A percentile compares a stretch with the other conserved stretches of the same genome.
Conservation (phyloP, 2,797 vertebrate species). For the Siniperca undulata region DNA sequence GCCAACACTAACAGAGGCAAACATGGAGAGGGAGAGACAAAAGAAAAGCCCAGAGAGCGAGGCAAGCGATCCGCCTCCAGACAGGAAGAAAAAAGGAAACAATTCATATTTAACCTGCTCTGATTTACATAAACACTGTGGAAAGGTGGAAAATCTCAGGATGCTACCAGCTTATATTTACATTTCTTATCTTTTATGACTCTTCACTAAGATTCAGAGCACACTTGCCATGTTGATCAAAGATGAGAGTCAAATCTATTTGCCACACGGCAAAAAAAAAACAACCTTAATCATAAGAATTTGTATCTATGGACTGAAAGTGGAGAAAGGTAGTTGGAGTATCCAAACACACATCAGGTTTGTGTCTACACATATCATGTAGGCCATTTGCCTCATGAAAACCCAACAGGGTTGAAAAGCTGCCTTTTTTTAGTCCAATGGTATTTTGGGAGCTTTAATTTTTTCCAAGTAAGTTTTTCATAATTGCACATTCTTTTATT, state of each 20-base stretch:
- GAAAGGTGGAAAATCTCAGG: not conserved
- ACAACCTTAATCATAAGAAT: not conserved
- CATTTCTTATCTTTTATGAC: not conserved
- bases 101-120: slow-evolving; percentile 10
- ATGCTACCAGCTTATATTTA: not conserved
- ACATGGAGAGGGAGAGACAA: slow-evolving; percentile 44
- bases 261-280: not conserved
- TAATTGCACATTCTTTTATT: too few species aligned
- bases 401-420: too few species aligned
- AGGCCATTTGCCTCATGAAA: not conserved
- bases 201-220: not conserved
- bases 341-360: not conserved
- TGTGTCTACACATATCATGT: not conserved
- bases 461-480: not conserved
- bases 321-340: not conserved
- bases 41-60: slow-evolving; percentile 28
- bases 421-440: too few species aligned
- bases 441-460: not conserved
- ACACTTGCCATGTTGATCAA: not conserved
- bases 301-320: not conserved
- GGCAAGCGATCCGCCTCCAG: not conserved
- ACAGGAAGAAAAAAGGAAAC: not conserved
- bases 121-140: not conserved
- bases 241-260: not conserved
- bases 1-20: slow-evolving; percentile 18